A percentile compares a stretch with the other conserved stretches of the same genome.
Evolutionary conservation across 2,113 vertebrate species (phyloP).

Genomic region (Jaculus jaculus): DNA sequence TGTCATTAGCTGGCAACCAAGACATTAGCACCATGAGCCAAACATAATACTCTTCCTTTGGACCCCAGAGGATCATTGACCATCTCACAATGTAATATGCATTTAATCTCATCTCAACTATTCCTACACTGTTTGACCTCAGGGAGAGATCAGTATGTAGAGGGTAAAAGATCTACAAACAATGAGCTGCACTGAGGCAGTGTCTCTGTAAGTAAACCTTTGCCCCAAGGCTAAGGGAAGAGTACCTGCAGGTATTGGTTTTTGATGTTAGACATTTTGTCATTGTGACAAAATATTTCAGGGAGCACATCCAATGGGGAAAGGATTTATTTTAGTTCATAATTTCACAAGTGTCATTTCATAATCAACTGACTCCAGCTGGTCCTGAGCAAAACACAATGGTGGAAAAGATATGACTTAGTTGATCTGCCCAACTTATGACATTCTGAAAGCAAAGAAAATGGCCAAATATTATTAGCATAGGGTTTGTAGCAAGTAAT

Average conservation of each 20-base stretch:
- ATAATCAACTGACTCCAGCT: not conserved
- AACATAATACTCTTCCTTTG: not conserved
- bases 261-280: not conserved
- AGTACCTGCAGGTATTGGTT: no score
- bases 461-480: not conserved
- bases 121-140: not conserved
- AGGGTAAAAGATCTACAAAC: no score
- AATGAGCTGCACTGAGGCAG: no score
- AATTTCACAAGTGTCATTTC: not conserved
- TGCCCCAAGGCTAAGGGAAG: no score
- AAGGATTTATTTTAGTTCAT: not conserved
- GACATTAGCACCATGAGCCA: not conserved
- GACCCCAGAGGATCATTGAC: not conserved
- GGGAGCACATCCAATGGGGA: not conserved
- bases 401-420: not conserved
- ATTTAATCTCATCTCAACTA: not conserved
- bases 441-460: not conserved
- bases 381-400: not conserved
- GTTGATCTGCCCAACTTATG: not conserved
- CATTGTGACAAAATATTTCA: not conserved
- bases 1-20: not conserved
- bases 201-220: no score
- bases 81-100: not conserved
- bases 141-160: no score
- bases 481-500: not conserved